These are phyloP conservation scores for Chaetodon auriga DNA, from an alignment of 2,113 vertebrate species.

Conservation along the genomic window DNA sequence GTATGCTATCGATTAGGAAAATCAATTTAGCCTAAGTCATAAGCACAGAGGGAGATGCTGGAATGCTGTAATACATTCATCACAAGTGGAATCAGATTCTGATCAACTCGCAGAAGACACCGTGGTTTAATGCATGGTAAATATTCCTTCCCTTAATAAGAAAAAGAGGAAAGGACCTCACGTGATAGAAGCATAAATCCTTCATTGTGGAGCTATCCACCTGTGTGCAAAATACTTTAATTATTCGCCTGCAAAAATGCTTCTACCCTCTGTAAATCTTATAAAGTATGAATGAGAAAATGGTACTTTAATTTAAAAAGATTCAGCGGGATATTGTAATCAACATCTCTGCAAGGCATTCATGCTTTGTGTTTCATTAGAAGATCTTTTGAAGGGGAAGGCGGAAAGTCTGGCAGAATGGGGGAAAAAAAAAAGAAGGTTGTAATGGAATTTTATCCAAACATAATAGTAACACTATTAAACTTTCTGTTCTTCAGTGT, in stretches of 20 bases:
- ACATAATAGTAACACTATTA: constrained; percentile 2
- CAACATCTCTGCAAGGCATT: constrained; percentile 42
- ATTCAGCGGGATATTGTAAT: constrained; percentile 45
- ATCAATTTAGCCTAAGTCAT: constrained; percentile 72
- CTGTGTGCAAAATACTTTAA: constrained; percentile 47
- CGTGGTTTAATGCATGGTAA: constrained; percentile 28
- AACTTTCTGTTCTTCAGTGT: neutral
- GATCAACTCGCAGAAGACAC: constrained; percentile 35
- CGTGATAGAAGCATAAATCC: constrained; percentile 24
- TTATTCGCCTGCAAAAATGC: constrained; percentile 7
- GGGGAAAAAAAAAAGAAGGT: neutral
- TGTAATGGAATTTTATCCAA: constrained; percentile 3
- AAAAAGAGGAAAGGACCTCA: constrained; percentile 15
- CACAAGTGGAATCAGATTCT: constrained; percentile 54
- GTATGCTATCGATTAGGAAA: constrained; percentile 74
- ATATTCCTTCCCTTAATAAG: constrained; percentile 52
- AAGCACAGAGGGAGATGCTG: constrained; percentile 58
- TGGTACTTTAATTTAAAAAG: constrained; percentile 56
- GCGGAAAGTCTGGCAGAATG: neutral
- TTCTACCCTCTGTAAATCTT: constrained; percentile 7
- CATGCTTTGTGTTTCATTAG: constrained; percentile 33
- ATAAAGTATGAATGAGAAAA: constrained; percentile 39
- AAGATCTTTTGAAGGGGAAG: constrained; percentile 27
- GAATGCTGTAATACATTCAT: constrained; percentile 68
- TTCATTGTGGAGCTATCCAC: constrained; percentile 5